Evolutionary conservation across 2,888 invertebrate genomes (phyloP), one percentile per base, ranked within the genome.

Genomic region (Alviniconcha strummeri): DNA sequence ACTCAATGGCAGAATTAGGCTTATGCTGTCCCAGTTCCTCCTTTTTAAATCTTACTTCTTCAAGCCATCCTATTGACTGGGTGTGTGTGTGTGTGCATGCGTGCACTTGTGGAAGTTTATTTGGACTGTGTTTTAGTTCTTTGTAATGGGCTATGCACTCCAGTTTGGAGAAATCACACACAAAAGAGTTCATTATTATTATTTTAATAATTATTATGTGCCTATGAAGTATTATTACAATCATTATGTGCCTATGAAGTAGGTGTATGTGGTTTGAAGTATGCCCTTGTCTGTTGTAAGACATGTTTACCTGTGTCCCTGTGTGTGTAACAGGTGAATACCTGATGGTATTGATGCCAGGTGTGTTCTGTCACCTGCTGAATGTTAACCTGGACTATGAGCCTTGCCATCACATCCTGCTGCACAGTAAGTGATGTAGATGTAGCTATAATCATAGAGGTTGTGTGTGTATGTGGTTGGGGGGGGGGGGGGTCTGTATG

Each of bases 371-470:
- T 0, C 97, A 98, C 91, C 94, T 98, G 56, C 94, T 98, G 82
- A 98, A 98, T 94, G 96, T 97, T 79, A 97, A 97, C 5, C 94
- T 96, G 13, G 95, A 96, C 90, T 97, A 97, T 93, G 97, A 97
- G 92, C 97, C 97, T 0, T 96, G 96, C 89, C 96, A 92, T 80
- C 92, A 92, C 83, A 91, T 92, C 54, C 82, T 92, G 7, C 86
- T 91, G 56, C 92, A 92, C 81, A 90, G 92, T 92, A 88, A 89
- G 90, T 87, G 5, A 17, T 6, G 11, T 60, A n/a, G 7, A 54
- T 19, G 36, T 36, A 36, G 36, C 36, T 36, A 36, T 36, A 36
- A 3, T 36, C 36, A 36, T 36, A 36, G 36, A 36, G 36, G 36
- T 36, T 36, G 36, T 36, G 13, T 75, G 54, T 54, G 55, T 13